Conservation (phyloP, 2,888 invertebrate genomes). For the Acleris literana region DNA sequence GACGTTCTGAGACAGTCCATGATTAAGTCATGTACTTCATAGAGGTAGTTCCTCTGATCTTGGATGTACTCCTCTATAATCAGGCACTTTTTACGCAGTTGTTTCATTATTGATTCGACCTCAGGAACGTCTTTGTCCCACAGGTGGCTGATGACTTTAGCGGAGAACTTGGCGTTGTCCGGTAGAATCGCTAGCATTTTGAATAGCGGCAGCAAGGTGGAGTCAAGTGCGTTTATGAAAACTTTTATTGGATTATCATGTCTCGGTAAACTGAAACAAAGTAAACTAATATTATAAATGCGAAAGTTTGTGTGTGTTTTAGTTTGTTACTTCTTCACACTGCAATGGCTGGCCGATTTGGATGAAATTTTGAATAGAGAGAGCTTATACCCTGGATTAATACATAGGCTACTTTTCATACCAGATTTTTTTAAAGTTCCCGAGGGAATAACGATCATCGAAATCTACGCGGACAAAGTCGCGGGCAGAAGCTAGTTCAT, state of each 20-base stretch:
- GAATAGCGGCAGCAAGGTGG: constrained; percentile 78
- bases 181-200: constrained; percentile 86
- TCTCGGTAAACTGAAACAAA: constrained; percentile 57
- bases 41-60: constrained; percentile 84
- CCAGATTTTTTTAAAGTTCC: too few species aligned
- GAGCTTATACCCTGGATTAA: background rate
- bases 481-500: too few species aligned
- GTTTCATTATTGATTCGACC: constrained; percentile 85
- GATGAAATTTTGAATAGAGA: too few species aligned
- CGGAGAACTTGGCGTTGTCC: constrained; percentile 87
- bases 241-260: constrained; percentile 77
- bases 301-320: too few species aligned
- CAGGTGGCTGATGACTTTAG: constrained; percentile 76
- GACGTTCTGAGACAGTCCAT: constrained; percentile 84
- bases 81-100: constrained; percentile 86
- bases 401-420: background rate
- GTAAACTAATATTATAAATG: too few species aligned
- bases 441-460: too few species aligned
- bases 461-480: too few species aligned
- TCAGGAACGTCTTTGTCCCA: constrained; percentile 68
- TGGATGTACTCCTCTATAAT: constrained; percentile 85
- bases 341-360: too few species aligned
- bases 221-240: constrained; percentile 84
- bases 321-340: too few species aligned
- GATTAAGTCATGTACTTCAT: constrained; percentile 88